These are phyloP conservation scores for Hydriomena furcata DNA, from an alignment of 2,888 invertebrate species.

Conservation along the genomic window DNA sequence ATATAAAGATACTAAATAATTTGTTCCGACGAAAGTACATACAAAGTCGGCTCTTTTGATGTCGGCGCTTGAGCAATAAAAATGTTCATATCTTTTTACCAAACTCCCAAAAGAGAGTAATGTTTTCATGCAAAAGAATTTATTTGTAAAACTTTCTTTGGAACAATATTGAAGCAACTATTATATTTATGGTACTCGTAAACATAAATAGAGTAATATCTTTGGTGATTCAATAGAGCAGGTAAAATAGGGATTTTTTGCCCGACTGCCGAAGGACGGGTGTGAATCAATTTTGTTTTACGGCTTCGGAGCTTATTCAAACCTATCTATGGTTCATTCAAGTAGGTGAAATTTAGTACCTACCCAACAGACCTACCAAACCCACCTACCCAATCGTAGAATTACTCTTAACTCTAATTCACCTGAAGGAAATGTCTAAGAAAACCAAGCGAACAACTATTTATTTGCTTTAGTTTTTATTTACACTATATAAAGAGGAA, in stretches of 20 bases:
- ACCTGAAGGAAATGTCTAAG: too few species aligned
- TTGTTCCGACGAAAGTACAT: constrained; percentile 45
- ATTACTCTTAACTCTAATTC: too few species aligned
- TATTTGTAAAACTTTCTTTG: constrained; percentile 51
- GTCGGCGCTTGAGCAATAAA: constrained; percentile 45
- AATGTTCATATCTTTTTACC: constrained; percentile 50
- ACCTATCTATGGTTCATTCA: too few species aligned
- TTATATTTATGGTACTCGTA: constrained; percentile 7
- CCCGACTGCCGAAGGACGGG: too few species aligned
- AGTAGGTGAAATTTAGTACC: too few species aligned
- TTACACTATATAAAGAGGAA: too few species aligned
- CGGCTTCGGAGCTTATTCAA: too few species aligned
- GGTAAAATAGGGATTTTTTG: background rate
- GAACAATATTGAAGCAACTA: constrained; percentile 30
- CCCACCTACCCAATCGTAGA: too few species aligned
- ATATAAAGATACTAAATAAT: constrained; percentile 33
- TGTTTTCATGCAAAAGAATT: constrained; percentile 38
- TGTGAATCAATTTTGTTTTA: too few species aligned
- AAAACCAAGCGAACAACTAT: too few species aligned
- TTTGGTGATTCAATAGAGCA: background rate
- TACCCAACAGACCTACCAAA: too few species aligned
- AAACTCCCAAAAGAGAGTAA: constrained; percentile 16
- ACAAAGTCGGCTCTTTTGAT: constrained; percentile 49
- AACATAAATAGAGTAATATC: constrained; percentile 4
- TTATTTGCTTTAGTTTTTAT: too few species aligned